These are phyloP conservation scores for Leuciscus waleckii DNA, from an alignment of 2,797 vertebrate genomes.

Conservation along the genomic window DNA sequence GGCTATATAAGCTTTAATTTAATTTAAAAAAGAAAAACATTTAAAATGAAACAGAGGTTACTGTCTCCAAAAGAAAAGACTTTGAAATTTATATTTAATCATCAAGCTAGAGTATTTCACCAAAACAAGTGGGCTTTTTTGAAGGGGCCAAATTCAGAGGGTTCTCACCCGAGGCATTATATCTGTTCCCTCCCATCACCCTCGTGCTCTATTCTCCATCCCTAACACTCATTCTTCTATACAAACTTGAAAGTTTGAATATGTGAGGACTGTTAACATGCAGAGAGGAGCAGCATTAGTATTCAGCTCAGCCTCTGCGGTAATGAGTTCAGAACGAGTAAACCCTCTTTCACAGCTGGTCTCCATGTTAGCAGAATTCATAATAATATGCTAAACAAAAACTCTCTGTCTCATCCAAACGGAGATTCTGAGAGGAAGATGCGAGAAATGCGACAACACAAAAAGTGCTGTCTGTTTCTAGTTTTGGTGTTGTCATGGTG, in stretches of 20 bases:
- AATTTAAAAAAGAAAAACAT: background rate
- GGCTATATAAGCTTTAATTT: background rate
- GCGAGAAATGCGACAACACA: background rate
- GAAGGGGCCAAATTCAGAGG: conserved; percentile 49
- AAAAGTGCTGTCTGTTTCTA: background rate
- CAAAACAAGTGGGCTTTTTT: conserved; percentile 48
- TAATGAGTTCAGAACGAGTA: conserved; percentile 69
- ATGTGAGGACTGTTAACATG: conserved; percentile 76
- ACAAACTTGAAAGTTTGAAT: conserved; percentile 77
- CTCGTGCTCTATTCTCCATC: conserved; percentile 71
- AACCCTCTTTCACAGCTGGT: conserved; percentile 77
- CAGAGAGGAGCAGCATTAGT: conserved; percentile 77
- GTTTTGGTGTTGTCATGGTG: background rate
- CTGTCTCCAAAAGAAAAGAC: background rate
- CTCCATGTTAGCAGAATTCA: conserved; percentile 28
- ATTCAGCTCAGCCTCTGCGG: conserved; percentile 81
- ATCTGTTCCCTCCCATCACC: conserved; percentile 68
- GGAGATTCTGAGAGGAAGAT: background rate
- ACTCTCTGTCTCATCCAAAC: background rate
- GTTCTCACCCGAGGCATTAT: conserved; percentile 60
- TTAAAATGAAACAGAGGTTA: background rate
- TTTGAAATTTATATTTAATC: conserved; percentile 19
- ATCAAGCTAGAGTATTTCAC: conserved; percentile 21
- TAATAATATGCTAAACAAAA: conserved; percentile 1
- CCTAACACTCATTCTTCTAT: conserved; percentile 59